A percentile compares a stretch with the other conserved stretches of the same genome.
Conservation (phyloP, 2,113 vertebrate genomes). For the Sinocyclocheilus anophthalmus region DNA sequence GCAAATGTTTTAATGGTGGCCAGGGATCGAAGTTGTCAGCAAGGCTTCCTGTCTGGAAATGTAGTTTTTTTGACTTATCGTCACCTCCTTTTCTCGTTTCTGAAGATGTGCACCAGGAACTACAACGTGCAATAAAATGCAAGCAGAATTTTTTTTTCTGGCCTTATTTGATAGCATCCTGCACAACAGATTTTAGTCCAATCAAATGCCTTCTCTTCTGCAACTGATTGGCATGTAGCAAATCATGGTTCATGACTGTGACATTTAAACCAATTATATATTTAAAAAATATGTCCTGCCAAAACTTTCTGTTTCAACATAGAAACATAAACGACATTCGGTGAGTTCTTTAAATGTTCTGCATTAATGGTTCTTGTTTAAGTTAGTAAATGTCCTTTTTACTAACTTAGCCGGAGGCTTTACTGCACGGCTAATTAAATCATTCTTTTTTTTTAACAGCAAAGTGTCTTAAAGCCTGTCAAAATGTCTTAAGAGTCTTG, state of each 20-base stretch:
- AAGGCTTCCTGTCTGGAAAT: constrained; percentile 77
- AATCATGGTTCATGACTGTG: not conserved
- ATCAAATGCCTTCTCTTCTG: not conserved
- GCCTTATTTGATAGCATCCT: no score
- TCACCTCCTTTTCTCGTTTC: constrained; percentile 56
- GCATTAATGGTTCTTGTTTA: no score
- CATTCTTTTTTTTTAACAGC: no score
- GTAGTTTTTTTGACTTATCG: constrained; percentile 58
- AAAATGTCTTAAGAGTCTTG: no score
- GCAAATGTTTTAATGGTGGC: constrained; percentile 79
- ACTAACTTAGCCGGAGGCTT: no score
- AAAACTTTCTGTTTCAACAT: constrained; percentile 26
- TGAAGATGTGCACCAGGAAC: constrained; percentile 49
- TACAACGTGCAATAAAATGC: constrained; percentile 53
- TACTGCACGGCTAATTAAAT: no score
- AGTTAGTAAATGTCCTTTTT: no score
- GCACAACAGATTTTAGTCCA: not conserved
- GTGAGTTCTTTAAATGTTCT: constrained; percentile 12
- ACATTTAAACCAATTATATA: not conserved
- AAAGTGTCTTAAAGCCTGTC: no score
- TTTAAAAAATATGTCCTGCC: not conserved
- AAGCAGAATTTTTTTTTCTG: constrained; percentile 55
- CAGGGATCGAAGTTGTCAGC: constrained; percentile 77
- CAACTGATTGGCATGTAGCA: not conserved
- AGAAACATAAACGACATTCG: constrained; percentile 54